Percentiles rank a stretch among this genome's conserved stretches.
phyloP scores from a whole-genome alignment of 2,888 invertebrate genomes.

The Lissonota sp. region DNA sequence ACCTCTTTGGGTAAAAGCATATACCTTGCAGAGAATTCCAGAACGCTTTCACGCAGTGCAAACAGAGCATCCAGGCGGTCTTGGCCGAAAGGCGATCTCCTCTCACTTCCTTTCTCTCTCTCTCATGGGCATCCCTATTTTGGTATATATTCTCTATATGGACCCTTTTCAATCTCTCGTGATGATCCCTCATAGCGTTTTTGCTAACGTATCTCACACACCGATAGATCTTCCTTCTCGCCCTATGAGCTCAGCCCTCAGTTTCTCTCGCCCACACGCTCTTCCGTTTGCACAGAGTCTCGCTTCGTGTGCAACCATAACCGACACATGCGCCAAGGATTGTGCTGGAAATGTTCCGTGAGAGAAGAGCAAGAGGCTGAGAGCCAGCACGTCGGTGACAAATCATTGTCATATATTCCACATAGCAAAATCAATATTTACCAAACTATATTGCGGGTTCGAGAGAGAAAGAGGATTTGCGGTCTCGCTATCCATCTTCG shows the following conservation, averaged over 20 bases:
- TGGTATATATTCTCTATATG: slow-evolving; percentile 15
- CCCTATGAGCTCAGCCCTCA: slow-evolving; percentile 4
- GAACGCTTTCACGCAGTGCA: slow-evolving; percentile 61
- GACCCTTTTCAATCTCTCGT: slow-evolving; percentile 16
- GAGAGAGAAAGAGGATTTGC: slow-evolving; percentile 70
- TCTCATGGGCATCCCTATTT: slow-evolving; percentile 10
- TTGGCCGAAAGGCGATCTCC: slow-evolving; percentile 21
- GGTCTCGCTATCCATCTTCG: slow-evolving; percentile 60
- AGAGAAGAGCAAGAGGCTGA: slow-evolving; percentile 8
- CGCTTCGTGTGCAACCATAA: neutral
- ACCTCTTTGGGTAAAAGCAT: slow-evolving; percentile 37
- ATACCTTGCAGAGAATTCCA: slow-evolving; percentile 52
- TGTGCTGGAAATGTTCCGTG: neutral
- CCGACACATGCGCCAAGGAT: slow-evolving; percentile 21
- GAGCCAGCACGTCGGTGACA: slow-evolving; percentile 74
- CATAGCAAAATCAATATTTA: slow-evolving; percentile 82
- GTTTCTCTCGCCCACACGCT: slow-evolving; percentile 35
- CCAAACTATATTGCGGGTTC: slow-evolving; percentile 30
- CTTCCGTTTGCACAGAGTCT: slow-evolving; percentile 32
- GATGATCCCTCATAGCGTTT: slow-evolving; percentile 24
- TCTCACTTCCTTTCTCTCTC: too few species aligned
- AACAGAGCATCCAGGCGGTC: slow-evolving; percentile 53
- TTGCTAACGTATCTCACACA: neutral
- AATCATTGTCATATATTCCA: slow-evolving; percentile 79
- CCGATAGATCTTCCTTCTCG: slow-evolving; percentile 20